phyloP scores from a whole-genome alignment of 1,140 invertebrate genomes.

The Achatina immaculata region DNA sequence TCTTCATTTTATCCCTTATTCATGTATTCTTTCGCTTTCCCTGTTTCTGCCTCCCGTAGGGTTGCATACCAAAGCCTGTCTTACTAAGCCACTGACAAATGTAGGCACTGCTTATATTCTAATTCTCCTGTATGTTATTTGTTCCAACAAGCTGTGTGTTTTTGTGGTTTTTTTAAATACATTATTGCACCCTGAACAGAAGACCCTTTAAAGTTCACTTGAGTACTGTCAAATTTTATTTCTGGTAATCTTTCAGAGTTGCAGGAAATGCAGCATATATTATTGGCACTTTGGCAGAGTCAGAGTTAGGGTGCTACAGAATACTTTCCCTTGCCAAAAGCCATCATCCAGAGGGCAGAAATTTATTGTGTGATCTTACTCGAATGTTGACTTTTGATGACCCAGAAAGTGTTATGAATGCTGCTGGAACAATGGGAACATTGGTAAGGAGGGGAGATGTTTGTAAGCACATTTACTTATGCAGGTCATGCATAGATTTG shows the following conservation, averaged over 20 bases:
- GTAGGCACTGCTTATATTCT: too few species aligned
- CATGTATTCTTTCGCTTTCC: too few species aligned
- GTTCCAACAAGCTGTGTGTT: too few species aligned
- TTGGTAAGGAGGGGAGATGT: slow-evolving; percentile 59
- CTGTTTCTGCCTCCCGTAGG: too few species aligned
- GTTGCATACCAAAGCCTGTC: too few species aligned
- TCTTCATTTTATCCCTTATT: too few species aligned
- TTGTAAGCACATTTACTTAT: not conserved
- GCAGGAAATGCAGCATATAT: slow-evolving; percentile 71
- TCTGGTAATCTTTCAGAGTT: slow-evolving; percentile 51
- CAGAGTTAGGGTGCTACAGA: slow-evolving; percentile 62
- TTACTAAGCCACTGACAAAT: too few species aligned
- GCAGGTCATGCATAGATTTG: too few species aligned
- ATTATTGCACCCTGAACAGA: not conserved
- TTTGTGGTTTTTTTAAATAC: not conserved
- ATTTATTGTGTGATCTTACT: slow-evolving; percentile 64
- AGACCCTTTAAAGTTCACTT: not conserved
- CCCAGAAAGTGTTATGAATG: slow-evolving; percentile 71
- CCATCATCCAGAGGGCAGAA: slow-evolving; percentile 50
- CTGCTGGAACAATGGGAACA: slow-evolving; percentile 71
- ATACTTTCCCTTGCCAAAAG: slow-evolving; percentile 62
- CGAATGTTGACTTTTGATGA: slow-evolving; percentile 68
- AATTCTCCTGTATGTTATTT: too few species aligned
- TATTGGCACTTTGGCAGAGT: slow-evolving; percentile 69
- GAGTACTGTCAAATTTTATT: not conserved